These are phyloP conservation scores for Natrix natrix DNA, from an alignment of 2,797 vertebrate genomes.

Conservation along the genomic window DNA sequence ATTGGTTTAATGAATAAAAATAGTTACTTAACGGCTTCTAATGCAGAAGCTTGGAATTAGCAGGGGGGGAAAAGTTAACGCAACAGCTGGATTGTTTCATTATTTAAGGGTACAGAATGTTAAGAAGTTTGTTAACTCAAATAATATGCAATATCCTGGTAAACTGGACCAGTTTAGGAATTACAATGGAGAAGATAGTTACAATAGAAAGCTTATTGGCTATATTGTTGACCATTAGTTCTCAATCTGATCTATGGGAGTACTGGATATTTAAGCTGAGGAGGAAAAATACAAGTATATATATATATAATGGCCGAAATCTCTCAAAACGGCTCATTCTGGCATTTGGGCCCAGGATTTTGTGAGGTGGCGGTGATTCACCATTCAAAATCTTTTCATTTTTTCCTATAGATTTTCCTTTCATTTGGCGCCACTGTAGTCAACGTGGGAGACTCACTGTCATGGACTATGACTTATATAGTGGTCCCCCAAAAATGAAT, in stretches of 20 bases:
- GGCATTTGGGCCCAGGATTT: background rate
- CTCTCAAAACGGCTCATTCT: background rate
- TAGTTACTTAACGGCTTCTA: background rate
- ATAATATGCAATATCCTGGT: background rate
- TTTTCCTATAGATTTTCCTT: background rate
- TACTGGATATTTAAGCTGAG: background rate
- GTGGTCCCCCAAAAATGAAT: background rate
- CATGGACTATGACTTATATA: background rate
- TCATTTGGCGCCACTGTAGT: background rate
- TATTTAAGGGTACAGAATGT: background rate
- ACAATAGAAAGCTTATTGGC: background rate
- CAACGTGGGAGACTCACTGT: background rate
- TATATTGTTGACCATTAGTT: background rate
- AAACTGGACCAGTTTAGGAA: background rate
- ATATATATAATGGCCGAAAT: background rate
- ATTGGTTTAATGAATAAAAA: background rate
- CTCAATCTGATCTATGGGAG: background rate
- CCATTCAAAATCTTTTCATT: background rate
- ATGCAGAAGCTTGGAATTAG: background rate
- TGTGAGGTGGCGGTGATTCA: background rate
- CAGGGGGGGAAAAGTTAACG: rapidly evolving
- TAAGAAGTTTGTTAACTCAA: background rate
- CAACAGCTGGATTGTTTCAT: no score
- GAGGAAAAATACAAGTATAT: background rate
- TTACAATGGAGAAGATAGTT: background rate